Base-by-base conservation (phyloP, 2,888 invertebrate species). In the Byasa hedistus region DNA sequence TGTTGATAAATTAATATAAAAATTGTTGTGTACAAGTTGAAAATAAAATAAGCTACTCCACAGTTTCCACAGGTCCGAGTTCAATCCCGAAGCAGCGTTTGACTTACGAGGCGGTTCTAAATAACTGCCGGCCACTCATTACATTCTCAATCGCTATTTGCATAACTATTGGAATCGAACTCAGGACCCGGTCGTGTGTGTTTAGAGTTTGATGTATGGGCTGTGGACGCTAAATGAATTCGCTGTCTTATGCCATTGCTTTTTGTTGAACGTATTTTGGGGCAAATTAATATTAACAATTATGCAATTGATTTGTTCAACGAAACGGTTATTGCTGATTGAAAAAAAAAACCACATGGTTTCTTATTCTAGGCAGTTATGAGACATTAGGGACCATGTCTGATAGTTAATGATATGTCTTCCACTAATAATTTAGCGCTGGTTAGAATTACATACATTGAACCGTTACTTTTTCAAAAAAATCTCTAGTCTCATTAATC, bases 111-210 rank as follows among this genome's bases (percentile, higher is more conserved):
- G 79, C 76, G 82, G 84, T 81, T 82, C 86, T 91, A 89, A 91
- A 90, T 91, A 89, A 91, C 91, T 84, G 87, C 86, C 86, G 85
- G 84, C 83, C 87, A 84, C 88, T 91, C 90, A 91, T 91, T 91
- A 91, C 89, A 84, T 83, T 81, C 83, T 80, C 79, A 81, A 79
- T 83, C 80, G 87, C 82, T 87, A 91, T 91, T 91, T 91, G 91
- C 91, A 91, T 91, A 91, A 89, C 91, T 91, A 91, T 91, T 91
- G 91, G 90, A 91, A 86, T 87, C 86, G 89, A 85, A 85, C 78
- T 76, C 76, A 69, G 77, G 79, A 69, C 76, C 78, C 76, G 78
- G 75, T 81, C 82, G 82, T 89, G 89, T 90, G 89, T 91, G 89
- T 89, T 90, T 88, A 87, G 85, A 81, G 76, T 70, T 80, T 88